Evolutionary conservation across 2,888 invertebrate genomes (phyloP).

Genomic region (Thumatha senex): DNA sequence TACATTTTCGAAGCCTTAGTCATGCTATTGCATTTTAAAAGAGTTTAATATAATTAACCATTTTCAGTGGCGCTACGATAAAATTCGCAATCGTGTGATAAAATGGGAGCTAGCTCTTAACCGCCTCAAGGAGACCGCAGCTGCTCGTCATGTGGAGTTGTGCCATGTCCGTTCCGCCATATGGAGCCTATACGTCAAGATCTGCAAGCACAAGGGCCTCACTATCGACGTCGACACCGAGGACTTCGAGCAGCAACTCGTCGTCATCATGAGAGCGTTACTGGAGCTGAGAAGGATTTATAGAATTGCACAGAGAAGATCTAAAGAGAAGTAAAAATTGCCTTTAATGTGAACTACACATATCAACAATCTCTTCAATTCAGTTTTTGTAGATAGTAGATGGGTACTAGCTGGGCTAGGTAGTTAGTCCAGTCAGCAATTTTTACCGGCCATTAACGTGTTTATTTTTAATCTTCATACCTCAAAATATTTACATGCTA

Average conservation of each 20-base stretch:
- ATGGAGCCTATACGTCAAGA: conserved; percentile 85
- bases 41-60: too few relatives aligned
- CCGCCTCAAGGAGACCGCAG: conserved; percentile 83
- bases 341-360: too few relatives aligned
- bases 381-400: too few relatives aligned
- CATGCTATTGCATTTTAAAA: too few relatives aligned
- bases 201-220: conserved; percentile 83
- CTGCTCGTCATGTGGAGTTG: conserved; percentile 79
- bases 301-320: conserved; percentile 66
- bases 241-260: conserved; percentile 85
- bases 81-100: conserved; percentile 81
- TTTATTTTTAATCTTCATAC: too few relatives aligned
- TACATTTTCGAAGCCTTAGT: too few relatives aligned
- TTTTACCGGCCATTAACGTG: too few relatives aligned
- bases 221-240: conserved; percentile 62
- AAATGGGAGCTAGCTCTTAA: conserved; percentile 85
- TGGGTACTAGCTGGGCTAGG: too few relatives aligned
- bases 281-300: conserved; percentile 79
- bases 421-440: too few relatives aligned
- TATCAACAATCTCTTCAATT: too few relatives aligned
- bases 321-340: conserved; percentile 66
- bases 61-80: conserved; percentile 81
- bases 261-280: conserved; percentile 85
- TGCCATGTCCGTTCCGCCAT: conserved; percentile 82
- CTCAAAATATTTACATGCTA: too few relatives aligned